phyloP scores from a whole-genome alignment of 2,888 invertebrate species.

The Prenolepis imparis region DNA sequence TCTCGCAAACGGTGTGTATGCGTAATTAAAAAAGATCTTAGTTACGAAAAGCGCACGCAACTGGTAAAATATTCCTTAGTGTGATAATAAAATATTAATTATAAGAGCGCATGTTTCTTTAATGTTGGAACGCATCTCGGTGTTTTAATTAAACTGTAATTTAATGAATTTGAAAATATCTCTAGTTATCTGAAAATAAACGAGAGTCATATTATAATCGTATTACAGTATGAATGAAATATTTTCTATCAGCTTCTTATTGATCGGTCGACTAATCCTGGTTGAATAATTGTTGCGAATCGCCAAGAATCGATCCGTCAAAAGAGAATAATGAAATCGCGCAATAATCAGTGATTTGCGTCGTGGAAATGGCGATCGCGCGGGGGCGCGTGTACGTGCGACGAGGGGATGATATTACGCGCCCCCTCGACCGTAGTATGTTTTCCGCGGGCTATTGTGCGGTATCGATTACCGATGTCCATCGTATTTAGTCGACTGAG shows the following conservation, averaged over 20 bases:
- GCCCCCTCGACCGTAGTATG: constrained; percentile 50
- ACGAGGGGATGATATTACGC: constrained; percentile 38
- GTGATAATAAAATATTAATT: background rate
- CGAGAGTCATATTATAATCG: background rate
- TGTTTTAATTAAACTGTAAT: background rate
- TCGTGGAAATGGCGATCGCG: constrained; percentile 45
- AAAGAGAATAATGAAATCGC: constrained; percentile 41
- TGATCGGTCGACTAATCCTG: background rate
- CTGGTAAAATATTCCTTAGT: background rate
- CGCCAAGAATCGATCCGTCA: background rate
- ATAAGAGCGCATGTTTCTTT: background rate
- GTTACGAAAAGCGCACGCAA: background rate
- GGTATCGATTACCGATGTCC: constrained; percentile 80
- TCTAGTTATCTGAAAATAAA: background rate
- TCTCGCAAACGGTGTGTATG: constrained; percentile 6
- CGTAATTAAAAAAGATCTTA: constrained; percentile 2
- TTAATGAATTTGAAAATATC: background rate
- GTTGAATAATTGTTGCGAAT: constrained; percentile 30
- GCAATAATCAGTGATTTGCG: constrained; percentile 43
- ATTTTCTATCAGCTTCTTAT: background rate
- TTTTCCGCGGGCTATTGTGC: constrained; percentile 71
- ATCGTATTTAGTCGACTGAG: constrained; percentile 77
- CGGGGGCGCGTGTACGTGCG: constrained; percentile 40
- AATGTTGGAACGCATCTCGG: background rate
- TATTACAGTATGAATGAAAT: background rate